Percentiles rank a stretch among this genome's conserved stretches.
phyloP scores from a whole-genome alignment of 2,888 invertebrate genomes.

The Tipula confusa region DNA sequence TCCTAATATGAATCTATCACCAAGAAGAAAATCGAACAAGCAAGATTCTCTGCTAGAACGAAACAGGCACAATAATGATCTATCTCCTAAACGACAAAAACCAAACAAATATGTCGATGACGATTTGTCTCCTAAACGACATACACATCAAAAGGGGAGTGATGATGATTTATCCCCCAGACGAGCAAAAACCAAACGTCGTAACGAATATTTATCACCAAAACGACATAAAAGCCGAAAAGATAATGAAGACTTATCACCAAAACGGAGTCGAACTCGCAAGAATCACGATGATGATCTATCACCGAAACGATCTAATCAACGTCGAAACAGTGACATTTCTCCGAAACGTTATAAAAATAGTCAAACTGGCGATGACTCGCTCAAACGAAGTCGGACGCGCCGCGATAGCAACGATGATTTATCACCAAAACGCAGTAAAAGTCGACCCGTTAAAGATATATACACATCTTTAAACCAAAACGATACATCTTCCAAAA shows the following conservation, averaged over 20 bases:
- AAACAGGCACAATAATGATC: neutral
- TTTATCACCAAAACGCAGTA: neutral
- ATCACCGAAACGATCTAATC: neutral
- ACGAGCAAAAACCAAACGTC: slow-evolving; percentile 34
- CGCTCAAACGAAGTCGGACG: slow-evolving; percentile 43
- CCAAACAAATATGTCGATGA: neutral
- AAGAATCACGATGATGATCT: neutral
- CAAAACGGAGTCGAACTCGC: neutral
- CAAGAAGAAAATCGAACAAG: neutral
- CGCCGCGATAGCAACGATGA: neutral
- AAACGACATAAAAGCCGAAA: slow-evolving; percentile 39
- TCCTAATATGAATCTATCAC: neutral
- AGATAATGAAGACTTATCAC: neutral
- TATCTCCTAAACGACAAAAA: neutral
- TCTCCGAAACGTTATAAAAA: neutral
- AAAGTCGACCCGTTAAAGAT: neutral
- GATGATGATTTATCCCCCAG: slow-evolving; percentile 29
- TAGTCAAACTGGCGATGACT: slow-evolving; percentile 40
- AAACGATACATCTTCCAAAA: neutral
- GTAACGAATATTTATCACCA: slow-evolving; percentile 45
- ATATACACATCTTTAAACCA: no score
- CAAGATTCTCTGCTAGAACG: neutral
- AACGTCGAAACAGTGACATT: neutral
- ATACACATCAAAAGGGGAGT: neutral
- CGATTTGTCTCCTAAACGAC: neutral